Base-by-base conservation (phyloP, 1,140 invertebrate species). In the Venustaconcha ellipsiformis region DNA sequence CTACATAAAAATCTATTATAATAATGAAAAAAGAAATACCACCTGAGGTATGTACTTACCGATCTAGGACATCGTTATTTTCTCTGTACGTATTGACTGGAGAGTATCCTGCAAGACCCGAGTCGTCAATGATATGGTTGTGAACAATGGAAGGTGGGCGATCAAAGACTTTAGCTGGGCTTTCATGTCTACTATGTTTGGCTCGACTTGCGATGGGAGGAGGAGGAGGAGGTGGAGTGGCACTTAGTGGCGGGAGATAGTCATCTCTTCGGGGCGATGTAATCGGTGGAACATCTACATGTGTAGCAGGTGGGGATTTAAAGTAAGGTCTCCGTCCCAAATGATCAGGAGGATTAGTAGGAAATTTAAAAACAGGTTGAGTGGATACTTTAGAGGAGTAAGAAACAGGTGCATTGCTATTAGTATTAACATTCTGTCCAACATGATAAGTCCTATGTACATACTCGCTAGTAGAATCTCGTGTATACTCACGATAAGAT, bases 41-140 rank as follows among this genome's bases (percentile, higher is more conserved):
- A 48, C 37, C 37, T 48, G 23, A 57, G 23, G 26, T 14, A 71
- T n/a, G 8, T 58, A 77, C 75, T 72, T 63, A 77, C 75, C 75
- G 60, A 72, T 77, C 75, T 23, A 77, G 75, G 55, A 58, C 65
- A 63, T 77, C 75, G 67, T 77, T 48, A 8, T 48, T 77, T 72
- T 72, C 69, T 64, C 70, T 72, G 70, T 77, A 72, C 23, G 75
- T 77, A 30, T 77, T 48, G 37, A 48, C 75, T 63, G 70, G 75
- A 6, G 75, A 65, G 68, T 72, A 77, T 63, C 75, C 75, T 77
- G 75, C 75, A 77, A 77, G 72, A 72, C 75, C 75, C 55, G 75
- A 77, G 70, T 77, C 75, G 72, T 71, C 75, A 72, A 77, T 71
- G 69, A 72, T 77, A 72, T 77, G 65, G 30, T 70, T 66, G 59